These are phyloP conservation scores for Drosophila birchii DNA, from an alignment of 2,888 invertebrate genomes.

Conservation along the genomic window DNA sequence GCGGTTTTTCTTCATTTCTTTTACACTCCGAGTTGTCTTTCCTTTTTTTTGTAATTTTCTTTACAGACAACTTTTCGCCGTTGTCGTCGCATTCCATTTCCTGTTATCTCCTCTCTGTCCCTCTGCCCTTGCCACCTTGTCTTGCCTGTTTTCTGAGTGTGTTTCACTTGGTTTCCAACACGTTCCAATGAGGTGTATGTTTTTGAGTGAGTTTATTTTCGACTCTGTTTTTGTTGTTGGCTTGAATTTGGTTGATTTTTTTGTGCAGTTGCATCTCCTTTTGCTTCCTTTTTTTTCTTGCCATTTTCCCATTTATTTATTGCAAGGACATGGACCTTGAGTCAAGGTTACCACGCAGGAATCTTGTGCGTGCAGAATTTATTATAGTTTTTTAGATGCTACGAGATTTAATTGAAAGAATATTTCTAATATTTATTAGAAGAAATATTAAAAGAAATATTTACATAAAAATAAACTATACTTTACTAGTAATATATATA, in stretches of 20 bases:
- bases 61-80: constrained; percentile 70
- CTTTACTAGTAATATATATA: no score
- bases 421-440: background rate
- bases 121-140: constrained; percentile 21
- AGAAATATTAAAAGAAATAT: no score
- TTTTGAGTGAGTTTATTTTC: constrained; percentile 30
- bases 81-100: constrained; percentile 62
- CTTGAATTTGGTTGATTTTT: background rate
- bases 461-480: no score
- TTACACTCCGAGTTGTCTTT: constrained; percentile 1
- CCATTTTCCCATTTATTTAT: constrained; percentile 22
- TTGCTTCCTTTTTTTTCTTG: background rate
- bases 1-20: constrained; percentile 77
- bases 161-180: constrained; percentile 80
- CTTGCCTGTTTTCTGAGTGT: constrained; percentile 41
- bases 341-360: constrained; percentile 28
- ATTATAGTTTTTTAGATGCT: background rate
- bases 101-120: constrained; percentile 60
- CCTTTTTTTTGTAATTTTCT: background rate
- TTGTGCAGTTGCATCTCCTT: constrained; percentile 26
- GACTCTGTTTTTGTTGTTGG: background rate
- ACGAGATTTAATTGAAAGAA: background rate
- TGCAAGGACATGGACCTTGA: constrained; percentile 48
- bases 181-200: constrained; percentile 67
- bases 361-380: background rate